Conservation (phyloP, 2,113 vertebrate genomes). For the Forbesichthys papilliferus region DNA sequence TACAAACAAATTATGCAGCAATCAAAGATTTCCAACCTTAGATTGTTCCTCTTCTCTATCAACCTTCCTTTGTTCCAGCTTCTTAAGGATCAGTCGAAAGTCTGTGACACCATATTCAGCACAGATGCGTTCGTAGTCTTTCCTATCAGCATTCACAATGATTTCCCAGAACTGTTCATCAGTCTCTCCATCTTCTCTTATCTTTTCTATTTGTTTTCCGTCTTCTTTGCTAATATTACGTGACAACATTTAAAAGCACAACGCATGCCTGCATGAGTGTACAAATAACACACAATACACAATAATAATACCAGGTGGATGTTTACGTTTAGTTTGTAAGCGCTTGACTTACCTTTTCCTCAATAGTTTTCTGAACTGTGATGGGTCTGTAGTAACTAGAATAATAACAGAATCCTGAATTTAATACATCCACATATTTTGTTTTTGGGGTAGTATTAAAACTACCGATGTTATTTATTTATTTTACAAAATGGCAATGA, state of each 20-base stretch:
- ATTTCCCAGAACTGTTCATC: constrained; percentile 81
- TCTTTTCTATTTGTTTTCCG: constrained; percentile 16
- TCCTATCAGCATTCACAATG: constrained; percentile 79
- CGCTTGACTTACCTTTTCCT: constrained; percentile 74
- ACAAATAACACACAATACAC: not conserved
- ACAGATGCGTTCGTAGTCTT: constrained; percentile 86
- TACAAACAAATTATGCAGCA: no score
- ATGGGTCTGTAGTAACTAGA: constrained; percentile 70
- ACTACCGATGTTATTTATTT: not conserved
- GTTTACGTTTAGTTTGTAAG: not conserved
- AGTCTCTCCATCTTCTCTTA: constrained; percentile 45
- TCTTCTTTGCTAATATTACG: constrained; percentile 12
- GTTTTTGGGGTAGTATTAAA: not conserved
- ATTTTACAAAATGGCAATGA: not conserved
- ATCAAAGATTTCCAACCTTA: constrained; percentile 65
- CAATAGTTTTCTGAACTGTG: constrained; percentile 79
- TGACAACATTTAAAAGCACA: constrained; percentile 3
- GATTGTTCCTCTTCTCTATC: constrained; percentile 65
- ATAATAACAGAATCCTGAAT: constrained; percentile 13
- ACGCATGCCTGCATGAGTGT: not conserved
- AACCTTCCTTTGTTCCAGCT: constrained; percentile 76
- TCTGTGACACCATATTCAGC: constrained; percentile 80
- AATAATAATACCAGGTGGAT: not conserved
- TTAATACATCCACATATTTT: not conserved
- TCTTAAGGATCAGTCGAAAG: constrained; percentile 79